Conservation (phyloP, 2,888 invertebrate species). For the Metallyticus violacea region DNA sequence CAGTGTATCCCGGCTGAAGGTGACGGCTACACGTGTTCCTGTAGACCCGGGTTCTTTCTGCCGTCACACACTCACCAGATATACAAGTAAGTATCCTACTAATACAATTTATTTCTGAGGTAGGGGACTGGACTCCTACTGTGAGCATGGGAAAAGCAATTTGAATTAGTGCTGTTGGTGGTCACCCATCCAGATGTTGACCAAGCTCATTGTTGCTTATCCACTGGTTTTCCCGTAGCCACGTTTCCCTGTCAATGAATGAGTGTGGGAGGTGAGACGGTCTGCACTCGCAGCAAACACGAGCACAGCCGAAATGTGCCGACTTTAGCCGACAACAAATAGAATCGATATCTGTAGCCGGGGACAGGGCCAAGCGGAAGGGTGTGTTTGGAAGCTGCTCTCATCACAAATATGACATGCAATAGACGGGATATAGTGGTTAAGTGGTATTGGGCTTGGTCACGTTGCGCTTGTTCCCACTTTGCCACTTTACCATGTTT, state of each 20-base stretch:
- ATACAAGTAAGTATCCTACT: neutral
- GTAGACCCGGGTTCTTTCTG: slow-evolving; percentile 57
- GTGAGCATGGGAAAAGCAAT: no score
- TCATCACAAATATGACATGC: neutral
- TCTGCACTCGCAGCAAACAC: neutral
- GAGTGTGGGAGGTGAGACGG: no score
- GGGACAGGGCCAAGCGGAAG: neutral
- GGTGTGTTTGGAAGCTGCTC: neutral
- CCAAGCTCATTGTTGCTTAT: neutral
- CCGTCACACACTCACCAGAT: neutral
- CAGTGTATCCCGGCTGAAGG: slow-evolving; percentile 52
- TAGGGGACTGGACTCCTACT: no score
- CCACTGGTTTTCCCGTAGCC: neutral
- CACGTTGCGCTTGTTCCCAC: no score
- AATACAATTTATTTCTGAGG: no score
- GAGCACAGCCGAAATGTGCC: neutral
- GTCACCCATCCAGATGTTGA: neutral
- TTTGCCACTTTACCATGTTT: no score
- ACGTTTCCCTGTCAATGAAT: neutral
- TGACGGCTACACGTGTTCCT: slow-evolving; percentile 59
- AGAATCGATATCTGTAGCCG: neutral
- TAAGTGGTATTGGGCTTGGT: neutral
- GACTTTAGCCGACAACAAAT: neutral
- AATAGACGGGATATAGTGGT: neutral
- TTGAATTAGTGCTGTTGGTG: no score